Evolutionary conservation across 2,888 invertebrate species (phyloP), one percentile per base, ranked within the genome.

Genomic region (Orgyia antiqua): DNA sequence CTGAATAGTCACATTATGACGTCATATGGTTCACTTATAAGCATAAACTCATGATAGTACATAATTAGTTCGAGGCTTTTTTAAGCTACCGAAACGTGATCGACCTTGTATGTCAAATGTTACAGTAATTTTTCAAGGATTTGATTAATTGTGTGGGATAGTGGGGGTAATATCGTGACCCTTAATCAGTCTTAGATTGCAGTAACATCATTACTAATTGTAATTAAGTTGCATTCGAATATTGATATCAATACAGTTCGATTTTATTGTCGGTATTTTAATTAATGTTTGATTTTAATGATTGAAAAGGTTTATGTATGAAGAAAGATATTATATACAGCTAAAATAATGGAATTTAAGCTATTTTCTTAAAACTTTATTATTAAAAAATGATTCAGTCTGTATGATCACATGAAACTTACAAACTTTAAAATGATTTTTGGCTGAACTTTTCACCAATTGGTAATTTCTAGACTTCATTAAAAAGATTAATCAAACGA

Each of bases 21-120:
- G 78, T 77, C 61, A 77, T 50, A 51, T 60, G 36, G 13, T 17
- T 32, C 31, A 61, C 58, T 58, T 66, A 63, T 18, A 24, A 27
- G n/a, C 21, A 65, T 49, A 58, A 58, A 53, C 63, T 59, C 58
- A 65, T 60, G 60, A 68, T 68, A 65, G 60, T 49, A 47, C 58
- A 61, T 75, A 74, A 78, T 79, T 79, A 77, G 66, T 52, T 48
- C 32, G 46, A 45, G 57, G 59, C 54, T 52, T 59, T 45, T 45
- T 45, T 41, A 33, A 37, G 47, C 48, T 46, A 43, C 51, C 36
- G 48, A 58, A n/a, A 46, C 62, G 60, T 63, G 64, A 60, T 39
- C 47, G 73, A 58, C 78, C 77, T 75, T 64, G 68, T 53, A 49
- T 67, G 70, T 76, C 76, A 71, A 51, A 54, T 42, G 42, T 41